Base-by-base conservation (phyloP, 2,797 vertebrate genomes). In the Hydrolagus colliei region DNA sequence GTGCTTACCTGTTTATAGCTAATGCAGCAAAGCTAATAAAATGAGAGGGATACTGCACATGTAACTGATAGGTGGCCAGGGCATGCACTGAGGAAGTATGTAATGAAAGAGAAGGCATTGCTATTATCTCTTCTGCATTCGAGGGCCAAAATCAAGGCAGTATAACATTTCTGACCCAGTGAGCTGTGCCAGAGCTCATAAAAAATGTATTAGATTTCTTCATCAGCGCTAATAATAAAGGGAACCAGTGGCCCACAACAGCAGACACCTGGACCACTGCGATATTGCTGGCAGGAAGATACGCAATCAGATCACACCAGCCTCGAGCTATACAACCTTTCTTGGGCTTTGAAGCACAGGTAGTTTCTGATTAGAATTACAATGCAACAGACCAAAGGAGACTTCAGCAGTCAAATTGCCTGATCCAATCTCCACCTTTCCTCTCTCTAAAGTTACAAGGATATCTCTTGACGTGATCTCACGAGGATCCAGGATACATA, bases 301-400 rank as follows among this genome's bases (percentile, higher is more conserved):
- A 41, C 27, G 88, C 87, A 89, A 89, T 90, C 90, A 90, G 61
- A 86, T 87, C 0, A 0, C 72, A 89, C 80, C 88, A 88, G 89
- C 91, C 89, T 1, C 4, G 3, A 89, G 89, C 87, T 87, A 88
- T 87, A 63, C 9, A 0, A 86, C 85, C 78, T 86, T 73, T 73
- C 22, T 12, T 2, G 1, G 0, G 76, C 91, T 93, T 91, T 92
- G 91, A 92, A 90, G 90, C 89, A 13, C 10, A 4, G 75, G 14
- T 87, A 88, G 87, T 75, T 88, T 82, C 88, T 88, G 91, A 92
- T 92, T 92, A 91, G 88, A 90, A 92, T 93, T 90, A 86, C 90
- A 89, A 89, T 88, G 84, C 88, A 88, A 87, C 89, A 88, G 91
- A 90, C 90, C 87, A 90, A 90, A 89, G 90, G 90, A 90, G 88